A percentile compares a stretch with the other conserved stretches of the same genome.
These are phyloP conservation scores for Bombus consobrinus DNA, from an alignment of 1,140 invertebrate genomes.

Conservation along the genomic window DNA sequence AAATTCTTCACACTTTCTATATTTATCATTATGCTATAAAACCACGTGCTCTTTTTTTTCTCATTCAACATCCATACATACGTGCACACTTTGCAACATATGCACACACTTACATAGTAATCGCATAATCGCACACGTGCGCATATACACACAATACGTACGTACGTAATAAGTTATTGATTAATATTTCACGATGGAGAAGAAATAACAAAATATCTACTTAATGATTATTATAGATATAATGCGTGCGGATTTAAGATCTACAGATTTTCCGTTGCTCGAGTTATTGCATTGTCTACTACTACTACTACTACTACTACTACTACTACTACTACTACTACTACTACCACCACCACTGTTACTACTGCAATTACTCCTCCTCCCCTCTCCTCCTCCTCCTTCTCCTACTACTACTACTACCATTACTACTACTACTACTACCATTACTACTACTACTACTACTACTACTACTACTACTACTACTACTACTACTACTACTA, in stretches of 20 bases:
- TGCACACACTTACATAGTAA: conserved; percentile 13
- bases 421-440: background rate
- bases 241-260: conserved; percentile 58
- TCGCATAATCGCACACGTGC: conserved; percentile 26
- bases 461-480: background rate
- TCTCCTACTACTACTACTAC: background rate
- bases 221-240: conserved; percentile 69
- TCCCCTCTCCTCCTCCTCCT: background rate
- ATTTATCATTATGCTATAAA: background rate
- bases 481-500: background rate
- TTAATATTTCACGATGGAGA: conserved; percentile 72
- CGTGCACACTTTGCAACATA: conserved; percentile 9
- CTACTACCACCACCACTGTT: background rate
- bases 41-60: conserved; percentile 7
- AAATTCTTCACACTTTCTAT: background rate
- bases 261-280: conserved; percentile 73
- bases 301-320: background rate
- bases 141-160: conserved; percentile 38
- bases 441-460: conserved; percentile 37
- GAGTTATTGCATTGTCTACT: conserved; percentile 74
- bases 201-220: conserved; percentile 68
- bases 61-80: background rate
- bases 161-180: conserved; percentile 70
- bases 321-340: background rate
- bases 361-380: conserved; percentile 33